Conservation (phyloP, 2,888 invertebrate genomes). For the Tenthredo notha region DNA sequence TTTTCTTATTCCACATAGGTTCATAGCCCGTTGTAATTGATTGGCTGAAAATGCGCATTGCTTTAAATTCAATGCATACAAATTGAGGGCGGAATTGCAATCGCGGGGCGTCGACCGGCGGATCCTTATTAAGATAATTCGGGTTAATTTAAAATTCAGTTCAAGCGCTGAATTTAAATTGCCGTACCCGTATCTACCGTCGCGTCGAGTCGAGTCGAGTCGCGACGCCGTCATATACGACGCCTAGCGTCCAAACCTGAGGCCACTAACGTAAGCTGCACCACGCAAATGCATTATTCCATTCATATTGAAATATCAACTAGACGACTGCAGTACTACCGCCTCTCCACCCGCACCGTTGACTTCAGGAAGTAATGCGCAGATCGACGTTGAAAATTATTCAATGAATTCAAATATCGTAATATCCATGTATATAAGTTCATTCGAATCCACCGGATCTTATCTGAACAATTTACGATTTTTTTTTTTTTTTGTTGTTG, state of each 20-base stretch:
- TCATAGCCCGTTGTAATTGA: conserved; percentile 25
- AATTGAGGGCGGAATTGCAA: conserved; percentile 64
- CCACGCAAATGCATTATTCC: conserved; percentile 40
- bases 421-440: background rate
- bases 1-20: conserved; percentile 5
- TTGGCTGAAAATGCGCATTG: conserved; percentile 59
- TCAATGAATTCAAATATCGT: conserved; percentile 2
- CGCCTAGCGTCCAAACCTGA: background rate
- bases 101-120: conserved; percentile 59
- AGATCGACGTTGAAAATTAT: background rate
- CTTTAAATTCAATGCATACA: conserved; percentile 72
- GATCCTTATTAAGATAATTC: conserved; percentile 72
- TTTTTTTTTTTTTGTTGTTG: background rate
- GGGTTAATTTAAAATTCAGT: conserved; percentile 71
- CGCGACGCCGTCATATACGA: conserved; percentile 15
- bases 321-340: background rate
- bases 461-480: background rate
- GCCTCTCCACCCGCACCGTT: background rate
- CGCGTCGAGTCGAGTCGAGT: background rate
- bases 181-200: conserved; percentile 44
- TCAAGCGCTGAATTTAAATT: conserved; percentile 68
- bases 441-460: background rate
- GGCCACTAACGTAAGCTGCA: background rate
- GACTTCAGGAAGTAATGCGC: background rate
- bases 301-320: conserved; percentile 47